Evolutionary conservation across 2,888 invertebrate species (phyloP), one percentile per base, ranked within the genome.

Genomic region (Pristionchus fissidentatus): DNA sequence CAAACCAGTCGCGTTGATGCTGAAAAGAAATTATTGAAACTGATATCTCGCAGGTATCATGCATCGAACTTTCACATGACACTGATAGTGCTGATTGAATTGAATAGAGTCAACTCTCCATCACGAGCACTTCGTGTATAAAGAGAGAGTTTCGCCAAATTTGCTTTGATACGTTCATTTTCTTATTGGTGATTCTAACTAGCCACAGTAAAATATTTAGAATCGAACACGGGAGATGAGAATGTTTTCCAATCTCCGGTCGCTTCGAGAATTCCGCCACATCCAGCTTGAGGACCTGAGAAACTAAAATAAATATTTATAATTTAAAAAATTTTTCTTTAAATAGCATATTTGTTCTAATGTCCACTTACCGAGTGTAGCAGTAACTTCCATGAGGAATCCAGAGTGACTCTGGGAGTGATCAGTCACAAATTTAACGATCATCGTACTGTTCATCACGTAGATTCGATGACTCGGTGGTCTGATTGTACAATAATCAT

Each of bases 201-300:
- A n/a, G n/a, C n/a, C 10, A 49, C 2, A 2, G 4, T 41, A 10
- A 2, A 22, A 70, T 5, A 70, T 35, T 66, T 13, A 10, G 5
- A 19, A 38, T 22, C 41, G 19, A 29, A 57, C 80, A 22, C 10
- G 22, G 80, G 80, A 57, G 84, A 46, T 1, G 73, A 83, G 38
- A 92, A 83, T 15, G 87, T 88, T 66, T 91, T 83, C 90, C 89
- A 89, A 0, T 89, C 85, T 2, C 75, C 84, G 3, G 84, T 88
- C 3, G 91, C 91, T n/a, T 55, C 82, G 82, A 90, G 77, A n/a
- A 81, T 79, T 15, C 92, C 92, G 49, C 92, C 92, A 83, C 92
- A 92, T 13, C 92, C 92, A 0, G 84, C 86, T 26, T 85, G 80
- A 22, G 87, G 87, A 1, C 91, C 91, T 89, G 43, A 60, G 84